Conservation (phyloP, 2,797 vertebrate species). For the Tauraco hartlaubi region DNA sequence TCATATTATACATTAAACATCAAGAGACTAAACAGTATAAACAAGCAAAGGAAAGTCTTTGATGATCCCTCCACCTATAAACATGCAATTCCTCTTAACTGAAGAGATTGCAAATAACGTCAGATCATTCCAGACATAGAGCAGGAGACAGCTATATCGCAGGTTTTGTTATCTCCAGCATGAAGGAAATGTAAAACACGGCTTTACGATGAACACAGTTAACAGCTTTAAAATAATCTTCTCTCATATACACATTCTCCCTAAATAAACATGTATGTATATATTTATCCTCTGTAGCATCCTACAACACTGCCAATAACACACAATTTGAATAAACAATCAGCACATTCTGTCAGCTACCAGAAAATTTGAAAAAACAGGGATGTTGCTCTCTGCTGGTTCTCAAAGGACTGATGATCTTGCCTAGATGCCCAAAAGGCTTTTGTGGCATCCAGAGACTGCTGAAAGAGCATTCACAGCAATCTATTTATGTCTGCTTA, state of each 20-base stretch:
- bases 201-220: not conserved
- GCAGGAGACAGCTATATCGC: not conserved
- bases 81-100: not conserved
- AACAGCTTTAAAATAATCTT: constrained; percentile 3
- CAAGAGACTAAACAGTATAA: not conserved
- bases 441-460: not conserved
- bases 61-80: constrained; percentile 8
- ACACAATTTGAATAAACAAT: not conserved
- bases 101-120: not conserved
- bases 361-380: not conserved
- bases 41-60: not conserved
- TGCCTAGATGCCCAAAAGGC: not conserved
- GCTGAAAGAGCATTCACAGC: not conserved
- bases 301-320: not conserved
- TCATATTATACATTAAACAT: not conserved
- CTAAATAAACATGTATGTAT: not conserved
- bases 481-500: not conserved
- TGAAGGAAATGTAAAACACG: constrained; percentile 11
- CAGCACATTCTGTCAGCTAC: not conserved
- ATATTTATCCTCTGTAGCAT: not conserved
- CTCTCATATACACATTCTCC: not conserved
- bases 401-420: not conserved
- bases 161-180: not conserved
- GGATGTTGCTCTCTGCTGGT: not conserved
- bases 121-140: not conserved